Conservation (phyloP, 2,888 invertebrate species). For the Polymixis lichenea region DNA sequence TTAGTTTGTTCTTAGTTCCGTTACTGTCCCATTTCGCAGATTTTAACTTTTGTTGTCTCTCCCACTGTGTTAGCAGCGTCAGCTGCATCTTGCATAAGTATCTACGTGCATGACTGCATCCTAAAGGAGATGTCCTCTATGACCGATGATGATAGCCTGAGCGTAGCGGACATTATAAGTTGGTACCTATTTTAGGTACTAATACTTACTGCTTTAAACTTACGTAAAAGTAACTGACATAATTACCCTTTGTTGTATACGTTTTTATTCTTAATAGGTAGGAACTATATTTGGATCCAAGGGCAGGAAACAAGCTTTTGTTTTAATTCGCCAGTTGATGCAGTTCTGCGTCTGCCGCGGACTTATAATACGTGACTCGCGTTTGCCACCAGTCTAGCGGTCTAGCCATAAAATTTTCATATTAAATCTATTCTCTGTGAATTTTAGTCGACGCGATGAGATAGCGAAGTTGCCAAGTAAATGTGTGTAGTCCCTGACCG, state of each 20-base stretch:
- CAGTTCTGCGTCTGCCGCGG: not conserved
- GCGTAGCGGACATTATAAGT: not conserved
- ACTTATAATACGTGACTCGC: not conserved
- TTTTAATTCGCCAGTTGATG: conserved; percentile 1
- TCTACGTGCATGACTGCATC: not conserved
- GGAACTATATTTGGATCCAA: not conserved
- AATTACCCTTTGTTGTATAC: conserved; percentile 6
- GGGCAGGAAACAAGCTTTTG: not conserved
- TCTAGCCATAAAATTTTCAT: not conserved
- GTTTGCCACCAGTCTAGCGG: not conserved
- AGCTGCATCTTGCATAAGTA: too few species aligned
- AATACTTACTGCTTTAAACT: not conserved
- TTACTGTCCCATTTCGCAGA: not conserved
- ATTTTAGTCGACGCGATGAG: not conserved
- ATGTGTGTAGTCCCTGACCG: not conserved
- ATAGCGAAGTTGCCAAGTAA: not conserved
- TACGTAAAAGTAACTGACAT: not conserved
- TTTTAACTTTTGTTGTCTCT: not conserved
- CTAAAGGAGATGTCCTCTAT: not conserved
- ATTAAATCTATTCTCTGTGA: not conserved
- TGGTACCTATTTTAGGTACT: not conserved
- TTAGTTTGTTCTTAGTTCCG: not conserved
- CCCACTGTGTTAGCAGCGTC: not conserved
- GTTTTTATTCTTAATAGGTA: not conserved
- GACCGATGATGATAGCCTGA: not conserved